Evolutionary conservation across 2,797 vertebrate genomes (phyloP).

Genomic region (Poecilia picta): DNA sequence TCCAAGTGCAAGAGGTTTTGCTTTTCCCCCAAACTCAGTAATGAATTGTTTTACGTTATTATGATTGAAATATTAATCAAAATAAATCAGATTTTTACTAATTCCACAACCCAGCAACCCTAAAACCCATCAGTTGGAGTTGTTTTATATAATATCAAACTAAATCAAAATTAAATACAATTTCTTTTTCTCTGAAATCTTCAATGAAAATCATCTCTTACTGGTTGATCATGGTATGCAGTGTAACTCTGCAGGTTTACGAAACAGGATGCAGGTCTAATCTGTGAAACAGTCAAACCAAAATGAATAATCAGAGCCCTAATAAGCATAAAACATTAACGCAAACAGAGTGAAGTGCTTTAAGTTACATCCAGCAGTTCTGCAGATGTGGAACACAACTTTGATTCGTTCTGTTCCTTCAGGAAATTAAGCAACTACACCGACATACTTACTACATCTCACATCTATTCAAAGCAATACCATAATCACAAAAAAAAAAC

Average conservation of each 20-base stretch:
- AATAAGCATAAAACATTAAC: conserved; percentile 4
- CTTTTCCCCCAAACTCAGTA: background rate
- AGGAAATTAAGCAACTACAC: conserved; percentile 31
- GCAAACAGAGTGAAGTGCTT: conserved; percentile 9
- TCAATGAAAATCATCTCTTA: background rate
- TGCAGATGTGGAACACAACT: conserved; percentile 26
- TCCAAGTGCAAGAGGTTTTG: background rate
- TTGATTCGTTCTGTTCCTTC: conserved; percentile 35
- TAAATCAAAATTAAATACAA: background rate
- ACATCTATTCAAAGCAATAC: conserved; percentile 46
- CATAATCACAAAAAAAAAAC: conserved; percentile 65
- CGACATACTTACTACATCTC: conserved; percentile 22
- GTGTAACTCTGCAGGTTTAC: background rate
- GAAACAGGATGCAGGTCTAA: background rate
- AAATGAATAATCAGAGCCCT: conserved; percentile 3
- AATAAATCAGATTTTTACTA: background rate
- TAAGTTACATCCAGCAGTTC: conserved; percentile 51
- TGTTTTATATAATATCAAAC: background rate
- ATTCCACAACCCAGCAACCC: background rate
- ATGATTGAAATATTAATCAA: background rate
- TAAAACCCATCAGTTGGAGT: background rate
- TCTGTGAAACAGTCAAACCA: background rate
- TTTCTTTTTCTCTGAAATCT: background rate
- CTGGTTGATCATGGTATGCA: background rate
- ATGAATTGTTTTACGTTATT: background rate